Evolutionary conservation across 2,113 vertebrate species (phyloP), one percentile per base, ranked within the genome.

Genomic region (Melanerpes aurifrons): DNA sequence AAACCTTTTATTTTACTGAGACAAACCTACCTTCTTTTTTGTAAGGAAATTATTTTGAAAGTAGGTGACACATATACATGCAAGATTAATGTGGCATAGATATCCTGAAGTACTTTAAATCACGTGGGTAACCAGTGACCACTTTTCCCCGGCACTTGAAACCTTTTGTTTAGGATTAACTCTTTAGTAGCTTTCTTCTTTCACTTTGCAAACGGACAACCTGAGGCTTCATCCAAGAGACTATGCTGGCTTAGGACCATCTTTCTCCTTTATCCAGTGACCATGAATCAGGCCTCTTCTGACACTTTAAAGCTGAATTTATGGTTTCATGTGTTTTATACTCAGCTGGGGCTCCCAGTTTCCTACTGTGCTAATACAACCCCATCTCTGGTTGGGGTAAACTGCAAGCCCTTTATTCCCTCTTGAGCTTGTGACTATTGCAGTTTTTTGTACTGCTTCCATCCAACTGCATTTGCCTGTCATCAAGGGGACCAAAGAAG

Each of bases 131-230:
- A 87, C 78, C 68, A 85, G 72, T 64, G 79, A 45, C 75, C 57
- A 77, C 79, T 94, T 93, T 62, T 75, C 72, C 50, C 50, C 71
- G 22, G 82, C 54, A 57, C 62, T 75, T 69, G 73, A 90, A 88
- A 75, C 58, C 72, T 62, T 94, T 94, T 83, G 72, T 92, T 95
- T 66, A 77, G 47, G 35, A 87, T 96, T 94, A 95, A 96, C 87
- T 66, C 48, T 81, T 94, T 62, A 69, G 43, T 81, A 81, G 54
- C n/a, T 83, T 59, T 21, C 12, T 67, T 28, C 15, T 67, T 67
- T 64, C 31, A 48, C 19, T 10, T 66, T 87, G 86, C 62, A 80
- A 63, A 54, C 12, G 61, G 70, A 20, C 17, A 81, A 31, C 47
- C 48, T 69, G 24, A 81, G 48, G 29, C 71, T 86, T 61, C n/a